phyloP scores from a whole-genome alignment of 2,888 invertebrate genomes.

The Epinotia ramella region DNA sequence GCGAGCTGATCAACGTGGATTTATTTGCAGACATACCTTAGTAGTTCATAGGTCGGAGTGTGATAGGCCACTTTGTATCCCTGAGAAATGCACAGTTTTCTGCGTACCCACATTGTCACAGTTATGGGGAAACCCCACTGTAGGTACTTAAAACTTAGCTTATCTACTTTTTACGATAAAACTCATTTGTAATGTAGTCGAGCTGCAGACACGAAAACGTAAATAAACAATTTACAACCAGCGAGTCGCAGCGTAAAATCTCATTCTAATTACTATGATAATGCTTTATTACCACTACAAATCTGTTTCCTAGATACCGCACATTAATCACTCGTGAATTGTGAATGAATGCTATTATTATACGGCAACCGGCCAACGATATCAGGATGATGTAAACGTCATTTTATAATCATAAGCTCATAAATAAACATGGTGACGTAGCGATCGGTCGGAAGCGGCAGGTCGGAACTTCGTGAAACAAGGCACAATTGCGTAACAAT shows the following conservation, averaged over 20 bases:
- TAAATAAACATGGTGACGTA: conserved; percentile 83
- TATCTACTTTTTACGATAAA: conserved; percentile 37
- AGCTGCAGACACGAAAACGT: conserved; percentile 50
- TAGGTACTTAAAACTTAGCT: conserved; percentile 19
- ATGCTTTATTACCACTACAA: conserved; percentile 78
- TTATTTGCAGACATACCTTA: not conserved
- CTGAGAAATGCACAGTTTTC: not conserved
- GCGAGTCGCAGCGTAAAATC: conserved; percentile 77
- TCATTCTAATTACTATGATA: conserved; percentile 82
- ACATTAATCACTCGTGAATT: conserved; percentile 80
- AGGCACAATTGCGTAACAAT: conserved; percentile 78
- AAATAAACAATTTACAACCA: conserved; percentile 68
- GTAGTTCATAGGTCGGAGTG: too few relatives aligned
- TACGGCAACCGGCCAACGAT: conserved; percentile 79
- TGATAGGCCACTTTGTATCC: not conserved
- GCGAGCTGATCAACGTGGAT: too few relatives aligned
- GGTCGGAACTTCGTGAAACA: conserved; percentile 70
- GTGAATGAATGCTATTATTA: conserved; percentile 80
- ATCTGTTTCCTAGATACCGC: conserved; percentile 80
- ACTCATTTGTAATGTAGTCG: conserved; percentile 40
- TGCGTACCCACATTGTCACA: not conserved
- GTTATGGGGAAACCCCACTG: conserved; percentile 9
- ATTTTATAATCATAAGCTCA: conserved; percentile 84
- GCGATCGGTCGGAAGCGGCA: conserved; percentile 57
- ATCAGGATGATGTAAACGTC: conserved; percentile 81